A percentile compares a stretch with the other conserved stretches of the same genome.
phyloP scores from a whole-genome alignment of 2,113 vertebrate species.

The Percopsis transmontana region DNA sequence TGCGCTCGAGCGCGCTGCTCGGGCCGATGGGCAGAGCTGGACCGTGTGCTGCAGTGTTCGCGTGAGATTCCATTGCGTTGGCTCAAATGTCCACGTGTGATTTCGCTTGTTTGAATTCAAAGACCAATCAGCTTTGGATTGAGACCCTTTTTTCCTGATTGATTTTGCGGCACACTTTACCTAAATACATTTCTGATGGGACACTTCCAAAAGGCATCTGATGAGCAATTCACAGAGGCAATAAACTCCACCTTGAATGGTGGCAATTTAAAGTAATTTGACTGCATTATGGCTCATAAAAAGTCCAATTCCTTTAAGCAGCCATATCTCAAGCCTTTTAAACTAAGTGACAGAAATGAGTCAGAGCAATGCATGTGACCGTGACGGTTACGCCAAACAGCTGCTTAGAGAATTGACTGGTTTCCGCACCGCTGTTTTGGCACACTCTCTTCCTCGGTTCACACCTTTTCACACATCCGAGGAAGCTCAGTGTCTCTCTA shows the following conservation, averaged over 20 bases:
- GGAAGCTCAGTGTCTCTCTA: constrained; percentile 46
- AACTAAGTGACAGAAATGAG: constrained; percentile 37
- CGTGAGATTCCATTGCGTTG: too few relatives aligned
- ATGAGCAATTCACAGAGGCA: constrained; percentile 25
- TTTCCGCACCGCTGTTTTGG: constrained; percentile 33
- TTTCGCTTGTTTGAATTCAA: too few relatives aligned
- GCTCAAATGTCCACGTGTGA: too few relatives aligned
- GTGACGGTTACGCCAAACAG: constrained; percentile 43
- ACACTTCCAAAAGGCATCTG: constrained; percentile 39
- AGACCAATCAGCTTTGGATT: too few relatives aligned
- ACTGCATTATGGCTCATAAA: constrained; percentile 32
- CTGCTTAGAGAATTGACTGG: constrained; percentile 45
- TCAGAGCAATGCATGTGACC: constrained; percentile 17
- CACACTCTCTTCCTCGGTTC: constrained; percentile 38
- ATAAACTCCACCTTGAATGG: constrained; percentile 1
- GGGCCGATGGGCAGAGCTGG: not conserved
- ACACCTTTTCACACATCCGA: constrained; percentile 21
- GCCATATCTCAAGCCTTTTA: constrained; percentile 37
- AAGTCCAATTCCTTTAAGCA: constrained; percentile 26
- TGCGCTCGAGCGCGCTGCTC: not conserved
- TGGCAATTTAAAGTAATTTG: constrained; percentile 20
- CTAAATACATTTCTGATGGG: constrained; percentile 34
- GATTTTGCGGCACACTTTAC: not conserved
- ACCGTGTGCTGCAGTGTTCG: not conserved
- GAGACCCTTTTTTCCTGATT: too few relatives aligned